Conservation (phyloP, 2,113 vertebrate species). For the human (Homo sapiens) region GRCh38 chr7:123261501-123262000, state of each 20-base stretch:
- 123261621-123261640: background rate
- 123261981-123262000: background rate
- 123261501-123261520: background rate
- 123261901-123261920: background rate
- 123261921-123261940: background rate
- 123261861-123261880: background rate
- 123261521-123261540: background rate
- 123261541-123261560: background rate
- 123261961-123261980: constrained; percentile 7
- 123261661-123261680: background rate
- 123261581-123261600: background rate
- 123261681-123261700: background rate
- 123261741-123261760: constrained; percentile 4
- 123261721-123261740: background rate
- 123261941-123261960: background rate
- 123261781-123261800: background rate
- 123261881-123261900: background rate
- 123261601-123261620: background rate
- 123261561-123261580: background rate
- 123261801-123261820: background rate
- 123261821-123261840: background rate
- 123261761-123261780: constrained; percentile 18
- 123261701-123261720: background rate
- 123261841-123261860: background rate
- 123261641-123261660: background rate